Conservation (phyloP, 2,797 vertebrate genomes). For the Manis pentadactyla region DNA sequence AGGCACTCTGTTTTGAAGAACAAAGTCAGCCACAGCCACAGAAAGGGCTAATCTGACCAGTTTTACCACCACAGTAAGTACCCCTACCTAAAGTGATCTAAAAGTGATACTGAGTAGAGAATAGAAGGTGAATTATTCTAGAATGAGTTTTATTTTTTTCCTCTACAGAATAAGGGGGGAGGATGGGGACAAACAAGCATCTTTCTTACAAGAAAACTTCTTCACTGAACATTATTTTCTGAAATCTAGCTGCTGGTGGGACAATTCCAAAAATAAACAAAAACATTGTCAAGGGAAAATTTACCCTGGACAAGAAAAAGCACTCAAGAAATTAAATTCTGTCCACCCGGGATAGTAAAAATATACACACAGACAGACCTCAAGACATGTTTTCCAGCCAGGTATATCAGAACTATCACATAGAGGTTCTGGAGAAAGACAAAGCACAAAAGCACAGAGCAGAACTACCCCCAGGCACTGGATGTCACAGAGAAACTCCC, state of each 20-base stretch:
- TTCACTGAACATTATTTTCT: conserved; percentile 28
- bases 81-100: not conserved
- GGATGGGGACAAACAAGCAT: no score
- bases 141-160: not conserved
- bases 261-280: conserved; percentile 68
- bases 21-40: not conserved
- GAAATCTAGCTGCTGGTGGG: not conserved
- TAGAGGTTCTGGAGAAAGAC: conserved; percentile 37
- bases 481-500: not conserved
- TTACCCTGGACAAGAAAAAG: conserved; percentile 48
- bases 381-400: conserved; percentile 40
- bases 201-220: conserved; percentile 14
- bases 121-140: not conserved
- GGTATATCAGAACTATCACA: not conserved
- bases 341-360: conserved; percentile 9
- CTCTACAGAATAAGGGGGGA: not conserved
- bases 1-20: not conserved
- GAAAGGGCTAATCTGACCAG: not conserved
- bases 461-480: not conserved
- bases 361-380: conserved; percentile 31
- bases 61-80: no score
- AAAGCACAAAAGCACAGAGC: not conserved
- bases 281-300: conserved; percentile 64
- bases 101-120: not conserved
- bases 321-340: conserved; percentile 65